These are phyloP conservation scores for Cryptoblepharus egeriae DNA, from an alignment of 2,797 vertebrate species.

Conservation along the genomic window DNA sequence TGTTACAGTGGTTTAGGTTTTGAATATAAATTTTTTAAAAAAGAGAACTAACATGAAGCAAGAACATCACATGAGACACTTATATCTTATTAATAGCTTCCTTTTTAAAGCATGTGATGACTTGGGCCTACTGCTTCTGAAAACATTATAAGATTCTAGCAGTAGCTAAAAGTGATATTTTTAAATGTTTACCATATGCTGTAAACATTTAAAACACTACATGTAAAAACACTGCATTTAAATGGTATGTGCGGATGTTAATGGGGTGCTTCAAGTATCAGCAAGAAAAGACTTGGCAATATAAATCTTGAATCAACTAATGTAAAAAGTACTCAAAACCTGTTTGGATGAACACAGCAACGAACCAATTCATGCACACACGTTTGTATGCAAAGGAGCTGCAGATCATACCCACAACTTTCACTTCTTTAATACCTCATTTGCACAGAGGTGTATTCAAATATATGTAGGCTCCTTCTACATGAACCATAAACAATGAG, in stretches of 20 bases:
- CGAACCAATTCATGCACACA: not conserved
- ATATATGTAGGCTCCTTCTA: not conserved
- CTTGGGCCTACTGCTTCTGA: slow-evolving; percentile 34
- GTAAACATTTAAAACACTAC: slow-evolving; percentile 32
- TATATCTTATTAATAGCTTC: slow-evolving; percentile 11
- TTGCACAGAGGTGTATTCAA: not conserved
- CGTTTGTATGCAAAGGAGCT: not conserved
- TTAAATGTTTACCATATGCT: slow-evolving; percentile 30
- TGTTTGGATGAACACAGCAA: not conserved
- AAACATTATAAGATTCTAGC: slow-evolving; percentile 35
- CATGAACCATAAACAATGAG: no score
- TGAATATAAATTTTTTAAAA: not conserved
- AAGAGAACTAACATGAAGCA: not conserved
- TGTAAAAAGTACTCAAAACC: slow-evolving; percentile 3
- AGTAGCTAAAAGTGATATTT: slow-evolving; percentile 16
- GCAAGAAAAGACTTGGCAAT: slow-evolving; percentile 44
- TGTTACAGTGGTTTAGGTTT: not conserved
- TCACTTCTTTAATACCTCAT: not conserved
- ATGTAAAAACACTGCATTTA: not conserved
- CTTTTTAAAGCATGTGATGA: slow-evolving; percentile 24
- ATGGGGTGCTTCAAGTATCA: slow-evolving; percentile 41
- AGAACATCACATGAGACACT: not conserved
- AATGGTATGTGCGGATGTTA: slow-evolving; percentile 33
- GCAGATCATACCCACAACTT: not conserved
- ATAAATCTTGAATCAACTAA: slow-evolving; percentile 38